phyloP scores from a whole-genome alignment of 2,888 invertebrate genomes.

The Caenorhabditis angaria region DNA sequence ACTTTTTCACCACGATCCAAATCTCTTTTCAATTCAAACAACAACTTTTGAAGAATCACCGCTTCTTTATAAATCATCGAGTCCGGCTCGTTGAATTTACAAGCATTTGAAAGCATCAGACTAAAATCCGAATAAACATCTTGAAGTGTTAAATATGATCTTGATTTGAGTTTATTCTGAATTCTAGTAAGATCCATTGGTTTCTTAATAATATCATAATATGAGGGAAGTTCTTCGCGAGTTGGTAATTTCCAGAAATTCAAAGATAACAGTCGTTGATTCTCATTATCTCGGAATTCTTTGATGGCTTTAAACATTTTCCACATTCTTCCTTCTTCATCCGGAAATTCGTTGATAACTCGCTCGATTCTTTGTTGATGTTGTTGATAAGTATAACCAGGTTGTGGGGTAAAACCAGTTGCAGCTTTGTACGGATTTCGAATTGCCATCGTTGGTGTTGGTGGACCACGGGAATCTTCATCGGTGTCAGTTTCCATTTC shows the following conservation, averaged over 20 bases:
- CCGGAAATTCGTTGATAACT: slow-evolving; percentile 15
- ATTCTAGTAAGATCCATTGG: slow-evolving; percentile 97
- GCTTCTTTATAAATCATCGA: slow-evolving; percentile 92
- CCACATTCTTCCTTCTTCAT: slow-evolving; percentile 78
- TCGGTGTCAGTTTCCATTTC: neutral
- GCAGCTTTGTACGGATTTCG: neutral
- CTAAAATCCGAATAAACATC: slow-evolving; percentile 66
- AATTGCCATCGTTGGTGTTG: neutral
- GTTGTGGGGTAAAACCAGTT: neutral
- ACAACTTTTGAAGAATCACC: slow-evolving; percentile 87
- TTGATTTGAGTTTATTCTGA: slow-evolving; percentile 73
- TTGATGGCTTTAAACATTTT: slow-evolving; percentile 84
- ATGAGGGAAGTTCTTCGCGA: slow-evolving; percentile 86
- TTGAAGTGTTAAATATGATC: slow-evolving; percentile 40
- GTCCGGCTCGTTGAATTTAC: slow-evolving; percentile 95
- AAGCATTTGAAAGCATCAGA: slow-evolving; percentile 95
- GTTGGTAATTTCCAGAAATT: slow-evolving; percentile 95
- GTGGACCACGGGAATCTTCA: neutral
- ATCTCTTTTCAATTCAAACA: slow-evolving; percentile 87
- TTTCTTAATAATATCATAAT: slow-evolving; percentile 93
- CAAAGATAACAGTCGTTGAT: slow-evolving; percentile 87
- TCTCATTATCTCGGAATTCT: slow-evolving; percentile 86
- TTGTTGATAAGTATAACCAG: neutral
- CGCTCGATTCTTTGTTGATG: neutral
- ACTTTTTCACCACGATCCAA: slow-evolving; percentile 73